phyloP scores from a whole-genome alignment of 2,113 vertebrate genomes.

The Leuciscus idus region DNA sequence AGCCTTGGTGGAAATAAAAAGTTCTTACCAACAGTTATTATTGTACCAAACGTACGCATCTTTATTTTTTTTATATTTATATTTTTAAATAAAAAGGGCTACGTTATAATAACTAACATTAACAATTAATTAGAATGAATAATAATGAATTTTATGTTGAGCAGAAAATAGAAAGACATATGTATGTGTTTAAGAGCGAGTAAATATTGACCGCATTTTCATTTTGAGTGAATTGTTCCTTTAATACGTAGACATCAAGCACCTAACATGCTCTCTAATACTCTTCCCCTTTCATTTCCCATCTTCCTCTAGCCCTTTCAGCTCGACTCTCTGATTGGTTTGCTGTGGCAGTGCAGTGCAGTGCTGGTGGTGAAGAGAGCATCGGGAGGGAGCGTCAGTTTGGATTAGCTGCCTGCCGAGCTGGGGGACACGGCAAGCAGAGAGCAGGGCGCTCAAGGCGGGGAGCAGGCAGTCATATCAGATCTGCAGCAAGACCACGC shows the following conservation, averaged over 20 bases:
- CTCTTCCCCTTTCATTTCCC: not conserved
- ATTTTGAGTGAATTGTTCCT: not conserved
- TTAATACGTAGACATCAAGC: not conserved
- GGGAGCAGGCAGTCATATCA: constrained; percentile 81
- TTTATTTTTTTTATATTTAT: too few species aligned
- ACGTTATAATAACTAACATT: too few species aligned
- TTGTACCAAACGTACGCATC: too few species aligned
- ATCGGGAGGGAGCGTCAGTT: constrained; percentile 87
- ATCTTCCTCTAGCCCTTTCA: constrained; percentile 10
- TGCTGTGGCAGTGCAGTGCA: constrained; percentile 22
- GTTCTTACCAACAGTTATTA: too few species aligned
- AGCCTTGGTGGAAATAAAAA: not conserved
- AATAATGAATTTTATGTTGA: not conserved
- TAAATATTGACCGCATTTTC: not conserved
- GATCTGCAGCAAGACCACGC: constrained; percentile 85
- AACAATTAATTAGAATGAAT: too few species aligned
- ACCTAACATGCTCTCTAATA: not conserved
- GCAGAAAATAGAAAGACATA: not conserved
- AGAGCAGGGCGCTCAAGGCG: constrained; percentile 37
- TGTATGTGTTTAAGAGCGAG: too few species aligned
- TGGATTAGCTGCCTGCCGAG: constrained; percentile 87
- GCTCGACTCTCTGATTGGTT: constrained; percentile 1
- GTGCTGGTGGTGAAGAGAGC: constrained; percentile 85
- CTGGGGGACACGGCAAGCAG: constrained; percentile 75
- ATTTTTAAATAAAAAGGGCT: too few species aligned